Base-by-base conservation (phyloP, 2,797 vertebrate species). In the Eupleurogrammus muticus region DNA sequence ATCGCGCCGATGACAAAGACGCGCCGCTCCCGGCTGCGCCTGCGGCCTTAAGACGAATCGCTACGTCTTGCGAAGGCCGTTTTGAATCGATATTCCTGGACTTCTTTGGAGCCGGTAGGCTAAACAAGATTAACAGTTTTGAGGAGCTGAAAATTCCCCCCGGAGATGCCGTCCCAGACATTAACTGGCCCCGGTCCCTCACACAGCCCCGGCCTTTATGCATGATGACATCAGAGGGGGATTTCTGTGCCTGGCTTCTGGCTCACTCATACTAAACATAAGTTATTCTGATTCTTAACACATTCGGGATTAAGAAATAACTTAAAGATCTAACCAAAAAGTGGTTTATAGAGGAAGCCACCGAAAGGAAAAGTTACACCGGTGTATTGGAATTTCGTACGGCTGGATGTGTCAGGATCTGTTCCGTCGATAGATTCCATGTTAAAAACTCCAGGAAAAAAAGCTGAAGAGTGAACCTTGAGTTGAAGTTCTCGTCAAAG, bases 1-100 rank as follows among this genome's bases (percentile, higher is more conserved):
- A 56, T 63, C 75, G 3, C 23, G 7, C 2, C 7, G 60, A 62
- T 48, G 68, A 83, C 66, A 84, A 70, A 84, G 44, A 40, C 17
- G 3, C 9, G 32, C 34, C 13, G 48, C 69, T 53, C 4, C 49
- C 44, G 44, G 49, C 48, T 36, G 1, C 68, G 44, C 46, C 57
- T 61, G 56, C 53, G 65, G 58, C 51, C 54, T 42, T n/a, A n/a
- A 44, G 53, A 49, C 17, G 34, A 53, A 35, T 1, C 32, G 32
- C 47, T 19, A 9, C 48, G 36, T 36, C 38, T 40, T 35, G 14
- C 28, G 4, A 47, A 47, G 40, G 19, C 24, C 34, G 34, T 5
- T 28, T n/a, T 5, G 35, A 48, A 57, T 56, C 70, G 36, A 50
- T 36, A 32, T n/a, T 55, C 49, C 16, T 44, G 62, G 16, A 21